phyloP scores from a whole-genome alignment of 2,797 vertebrate genomes.

The Sebastes aleutianus region DNA sequence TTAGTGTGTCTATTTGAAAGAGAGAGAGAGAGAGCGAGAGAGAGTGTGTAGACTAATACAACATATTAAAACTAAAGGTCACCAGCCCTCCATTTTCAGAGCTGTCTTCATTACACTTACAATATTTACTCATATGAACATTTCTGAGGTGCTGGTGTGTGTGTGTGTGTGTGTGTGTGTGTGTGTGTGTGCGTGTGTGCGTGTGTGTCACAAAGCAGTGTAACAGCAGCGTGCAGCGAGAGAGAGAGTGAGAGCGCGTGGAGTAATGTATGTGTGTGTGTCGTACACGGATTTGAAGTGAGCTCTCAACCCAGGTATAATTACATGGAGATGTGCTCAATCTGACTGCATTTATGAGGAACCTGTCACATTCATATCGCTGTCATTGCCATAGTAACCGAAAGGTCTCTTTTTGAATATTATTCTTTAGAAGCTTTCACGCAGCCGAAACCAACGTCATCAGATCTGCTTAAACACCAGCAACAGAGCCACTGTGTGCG shows the following conservation, averaged over 20 bases:
- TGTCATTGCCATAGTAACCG: conserved; percentile 79
- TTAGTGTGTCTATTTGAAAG: neutral
- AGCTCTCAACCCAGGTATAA: conserved; percentile 59
- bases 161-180: neutral
- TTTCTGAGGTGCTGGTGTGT: neutral
- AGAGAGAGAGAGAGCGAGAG: neutral
- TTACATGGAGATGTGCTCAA: conserved; percentile 66
- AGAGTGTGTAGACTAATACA: neutral
- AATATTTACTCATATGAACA: conserved; percentile 14
- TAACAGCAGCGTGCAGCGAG: neutral
- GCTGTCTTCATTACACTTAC: conserved; percentile 14
- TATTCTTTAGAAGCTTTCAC: conserved; percentile 53
- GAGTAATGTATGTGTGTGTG: neutral
- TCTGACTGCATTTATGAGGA: conserved; percentile 58
- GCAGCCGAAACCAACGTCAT: conserved; percentile 50
- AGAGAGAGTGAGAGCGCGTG: neutral
- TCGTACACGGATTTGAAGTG: conserved; percentile 36
- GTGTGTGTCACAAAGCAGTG: neutral
- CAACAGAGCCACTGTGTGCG: conserved; percentile 1
- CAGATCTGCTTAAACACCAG: conserved; percentile 58
- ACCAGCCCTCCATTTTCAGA: conserved; percentile 20
- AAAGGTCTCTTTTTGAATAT: conserved; percentile 73
- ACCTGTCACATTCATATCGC: conserved; percentile 59
- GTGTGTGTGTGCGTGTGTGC: neutral
- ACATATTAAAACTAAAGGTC: conserved; percentile 50